A percentile compares a stretch with the other conserved stretches of the same genome.
phyloP scores from a whole-genome alignment of 2,888 invertebrate genomes.

The Fissipunctia ypsillon region DNA sequence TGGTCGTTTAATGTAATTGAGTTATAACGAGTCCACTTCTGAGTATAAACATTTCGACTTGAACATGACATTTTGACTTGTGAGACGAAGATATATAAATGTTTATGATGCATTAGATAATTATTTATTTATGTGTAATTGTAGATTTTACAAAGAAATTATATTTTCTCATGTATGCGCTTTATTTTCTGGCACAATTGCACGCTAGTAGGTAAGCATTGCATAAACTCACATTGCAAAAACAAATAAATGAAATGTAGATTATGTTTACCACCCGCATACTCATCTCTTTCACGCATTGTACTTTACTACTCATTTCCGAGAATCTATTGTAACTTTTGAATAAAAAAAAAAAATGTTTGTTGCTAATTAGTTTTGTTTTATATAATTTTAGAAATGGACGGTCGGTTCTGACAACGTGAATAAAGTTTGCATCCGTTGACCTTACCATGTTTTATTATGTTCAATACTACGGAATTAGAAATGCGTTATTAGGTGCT shows the following conservation, averaged over 20 bases:
- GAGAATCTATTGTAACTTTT: slow-evolving; percentile 39
- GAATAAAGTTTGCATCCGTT: slow-evolving; percentile 31
- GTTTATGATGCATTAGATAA: not conserved
- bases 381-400: slow-evolving; percentile 27
- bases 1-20: too few relatives aligned
- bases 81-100: not conserved
- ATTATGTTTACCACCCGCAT: not conserved
- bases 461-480: slow-evolving; percentile 13
- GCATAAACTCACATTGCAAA: not conserved
- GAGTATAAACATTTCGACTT: not conserved
- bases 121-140: not conserved
- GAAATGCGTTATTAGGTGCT: not conserved
- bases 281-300: slow-evolving; percentile 14
- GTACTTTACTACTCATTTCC: slow-evolving; percentile 18
- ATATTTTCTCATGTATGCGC: not conserved
- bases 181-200: not conserved
- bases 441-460: slow-evolving; percentile 30
- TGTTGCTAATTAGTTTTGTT: slow-evolving; percentile 38
- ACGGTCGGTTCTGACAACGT: slow-evolving; percentile 30
- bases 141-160: not conserved
- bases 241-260: not conserved
- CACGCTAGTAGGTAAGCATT: not conserved
- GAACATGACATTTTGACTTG: too few relatives aligned
- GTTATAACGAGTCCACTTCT: not conserved
- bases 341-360: slow-evolving; percentile 24